Evolutionary conservation across 2,113 vertebrate species (phyloP).

Genomic region (Salvator merianae): DNA sequence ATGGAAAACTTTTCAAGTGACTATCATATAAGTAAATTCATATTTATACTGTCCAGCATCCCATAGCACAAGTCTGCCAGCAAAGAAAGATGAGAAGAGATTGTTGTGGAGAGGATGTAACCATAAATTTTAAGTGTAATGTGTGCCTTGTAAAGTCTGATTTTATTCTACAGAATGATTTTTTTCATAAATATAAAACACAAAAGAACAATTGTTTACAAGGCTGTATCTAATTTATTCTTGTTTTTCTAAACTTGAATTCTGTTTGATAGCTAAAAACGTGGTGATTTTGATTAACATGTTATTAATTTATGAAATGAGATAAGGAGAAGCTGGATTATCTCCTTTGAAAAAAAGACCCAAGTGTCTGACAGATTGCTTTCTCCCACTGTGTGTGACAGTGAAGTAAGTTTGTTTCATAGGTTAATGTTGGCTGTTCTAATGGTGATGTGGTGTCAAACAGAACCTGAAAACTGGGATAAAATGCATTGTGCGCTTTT

Average conservation of each 20-base stretch:
- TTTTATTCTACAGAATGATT: conserved; percentile 81
- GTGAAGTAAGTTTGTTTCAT: conserved; percentile 34
- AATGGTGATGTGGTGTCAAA: conserved; percentile 65
- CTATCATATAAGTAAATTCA: conserved; percentile 56
- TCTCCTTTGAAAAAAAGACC: conserved; percentile 73
- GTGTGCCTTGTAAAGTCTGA: conserved; percentile 94
- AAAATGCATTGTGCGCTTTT: conserved; percentile 45
- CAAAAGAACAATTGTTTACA: conserved; percentile 86
- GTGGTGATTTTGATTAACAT: conserved; percentile 78
- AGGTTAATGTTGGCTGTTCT: conserved; percentile 35
- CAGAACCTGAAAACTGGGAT: conserved; percentile 63
- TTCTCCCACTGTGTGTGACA: conserved; percentile 59
- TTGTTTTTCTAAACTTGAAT: conserved; percentile 80
- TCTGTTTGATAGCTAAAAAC: conserved; percentile 76
- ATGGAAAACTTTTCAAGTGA: conserved; percentile 57
- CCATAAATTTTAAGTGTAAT: conserved; percentile 70
- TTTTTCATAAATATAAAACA: conserved; percentile 74
- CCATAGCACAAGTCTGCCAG: conserved; percentile 62
- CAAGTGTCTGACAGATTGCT: conserved; percentile 41
- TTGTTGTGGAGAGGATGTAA: conserved; percentile 39
- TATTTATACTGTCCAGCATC: conserved; percentile 53
- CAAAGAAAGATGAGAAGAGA: conserved; percentile 42
- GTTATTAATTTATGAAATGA: conserved; percentile 82
- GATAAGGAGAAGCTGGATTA: conserved; percentile 81
- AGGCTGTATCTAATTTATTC: conserved; percentile 87